These are phyloP conservation scores for Junonia oenone DNA, from an alignment of 2,888 invertebrate species.

Conservation along the genomic window DNA sequence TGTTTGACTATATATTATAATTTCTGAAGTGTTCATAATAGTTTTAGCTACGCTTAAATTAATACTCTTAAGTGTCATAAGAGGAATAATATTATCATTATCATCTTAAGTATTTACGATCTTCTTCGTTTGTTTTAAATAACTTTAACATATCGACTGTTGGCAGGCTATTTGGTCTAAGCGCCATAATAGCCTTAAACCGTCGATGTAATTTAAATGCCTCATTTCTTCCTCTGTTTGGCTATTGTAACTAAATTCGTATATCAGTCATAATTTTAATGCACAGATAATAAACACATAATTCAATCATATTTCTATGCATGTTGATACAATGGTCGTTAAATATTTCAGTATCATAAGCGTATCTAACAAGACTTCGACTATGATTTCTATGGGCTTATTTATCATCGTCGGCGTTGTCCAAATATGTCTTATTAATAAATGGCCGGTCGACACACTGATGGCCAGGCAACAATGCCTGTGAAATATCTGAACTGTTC, in stretches of 20 bases:
- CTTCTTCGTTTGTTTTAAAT: neutral
- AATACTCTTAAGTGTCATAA: neutral
- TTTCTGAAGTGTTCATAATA: neutral
- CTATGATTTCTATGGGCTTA: constrained; percentile 43
- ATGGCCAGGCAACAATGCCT: constrained; percentile 46
- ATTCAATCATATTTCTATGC: constrained; percentile 9
- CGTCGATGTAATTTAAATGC: too few species aligned
- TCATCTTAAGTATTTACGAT: neutral
- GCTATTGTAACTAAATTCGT: too few species aligned
- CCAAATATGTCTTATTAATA: constrained; percentile 75
- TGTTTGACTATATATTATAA: neutral
- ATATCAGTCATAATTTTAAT: too few species aligned
- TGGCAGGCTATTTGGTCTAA: neutral
- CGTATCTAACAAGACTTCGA: constrained; percentile 30
- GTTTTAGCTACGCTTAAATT: neutral
- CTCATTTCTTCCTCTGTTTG: too few species aligned
- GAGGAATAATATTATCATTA: neutral
- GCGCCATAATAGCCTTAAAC: too few species aligned
- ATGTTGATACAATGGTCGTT: constrained; percentile 31
- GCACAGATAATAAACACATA: neutral
- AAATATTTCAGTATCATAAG: constrained; percentile 28
- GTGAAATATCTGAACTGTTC: constrained; percentile 53
- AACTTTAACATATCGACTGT: neutral
- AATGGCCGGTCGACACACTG: constrained; percentile 50
- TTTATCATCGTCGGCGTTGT: constrained; percentile 60